Conservation (phyloP, 2,888 invertebrate genomes). For the Taenaris catops region DNA sequence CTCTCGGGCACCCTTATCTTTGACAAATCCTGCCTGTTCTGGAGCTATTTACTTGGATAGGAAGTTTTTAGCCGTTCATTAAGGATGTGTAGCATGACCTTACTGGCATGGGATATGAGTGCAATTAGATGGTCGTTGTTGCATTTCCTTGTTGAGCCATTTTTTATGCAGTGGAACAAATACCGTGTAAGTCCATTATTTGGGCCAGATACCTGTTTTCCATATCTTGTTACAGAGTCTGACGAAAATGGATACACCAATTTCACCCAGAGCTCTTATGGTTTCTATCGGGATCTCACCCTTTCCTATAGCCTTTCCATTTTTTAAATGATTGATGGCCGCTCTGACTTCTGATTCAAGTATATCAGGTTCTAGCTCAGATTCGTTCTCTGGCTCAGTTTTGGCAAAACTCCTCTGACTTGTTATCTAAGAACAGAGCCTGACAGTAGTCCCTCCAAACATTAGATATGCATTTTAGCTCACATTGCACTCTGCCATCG, state of each 20-base stretch:
- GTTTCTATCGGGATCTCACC: neutral
- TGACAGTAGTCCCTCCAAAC: neutral
- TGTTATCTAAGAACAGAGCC: neutral
- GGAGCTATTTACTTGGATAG: too few species aligned
- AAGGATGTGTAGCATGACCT: too few species aligned
- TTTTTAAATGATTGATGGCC: neutral
- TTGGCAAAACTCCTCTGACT: neutral
- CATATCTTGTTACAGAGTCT: slow-evolving; percentile 12
- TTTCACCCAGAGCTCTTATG: slow-evolving; percentile 13
- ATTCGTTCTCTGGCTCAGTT: neutral
- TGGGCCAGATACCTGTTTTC: slow-evolving; percentile 21
- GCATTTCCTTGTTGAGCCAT: too few species aligned
- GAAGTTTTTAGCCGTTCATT: too few species aligned
- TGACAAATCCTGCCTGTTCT: too few species aligned
- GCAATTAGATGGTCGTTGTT: neutral
- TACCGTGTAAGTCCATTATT: slow-evolving; percentile 20
- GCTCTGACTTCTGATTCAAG: neutral
- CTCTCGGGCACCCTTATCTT: too few species aligned
- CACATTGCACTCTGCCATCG: neutral
- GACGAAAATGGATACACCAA: slow-evolving; percentile 12
- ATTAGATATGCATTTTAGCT: neutral
- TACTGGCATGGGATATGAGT: too few species aligned
- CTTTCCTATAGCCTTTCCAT: neutral
- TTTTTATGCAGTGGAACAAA: slow-evolving; percentile 2
- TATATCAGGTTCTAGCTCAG: neutral